phyloP scores from a whole-genome alignment of 1,140 invertebrate genomes.

The Drosophila ambigua region DNA sequence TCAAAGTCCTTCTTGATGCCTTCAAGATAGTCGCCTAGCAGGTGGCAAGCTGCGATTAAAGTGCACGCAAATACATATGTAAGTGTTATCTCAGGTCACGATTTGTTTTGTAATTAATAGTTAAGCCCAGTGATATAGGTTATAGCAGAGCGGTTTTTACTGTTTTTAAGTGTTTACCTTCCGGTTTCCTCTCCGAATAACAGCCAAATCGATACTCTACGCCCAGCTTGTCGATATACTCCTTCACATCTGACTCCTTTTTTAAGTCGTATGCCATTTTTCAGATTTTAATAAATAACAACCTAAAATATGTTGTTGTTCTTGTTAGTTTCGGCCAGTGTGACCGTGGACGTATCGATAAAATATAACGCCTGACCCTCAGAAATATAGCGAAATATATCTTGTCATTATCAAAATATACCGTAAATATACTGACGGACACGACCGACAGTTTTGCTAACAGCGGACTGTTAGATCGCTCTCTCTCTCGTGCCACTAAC shows the following conservation, averaged over 20 bases:
- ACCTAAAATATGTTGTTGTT: no score
- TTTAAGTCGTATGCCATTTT: conserved; percentile 90
- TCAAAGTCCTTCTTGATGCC: conserved; percentile 91
- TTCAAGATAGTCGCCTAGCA: conserved; percentile 94
- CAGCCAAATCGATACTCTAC: conserved; percentile 96
- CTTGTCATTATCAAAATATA: no score
- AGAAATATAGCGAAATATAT: no score
- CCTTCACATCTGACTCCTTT: conserved; percentile 92
- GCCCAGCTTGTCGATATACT: conserved; percentile 94
- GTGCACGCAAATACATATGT: not conserved
- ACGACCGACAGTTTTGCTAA: no score
- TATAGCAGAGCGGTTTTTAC: conserved; percentile 39
- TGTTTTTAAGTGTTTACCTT: conserved; percentile 86
- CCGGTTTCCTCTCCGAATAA: conserved; percentile 91
- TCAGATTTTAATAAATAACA: no score
- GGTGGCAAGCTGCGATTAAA: conserved; percentile 90
- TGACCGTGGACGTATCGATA: no score
- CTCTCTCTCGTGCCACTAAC: no score
- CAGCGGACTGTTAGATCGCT: no score
- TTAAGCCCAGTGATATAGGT: conserved; percentile 40
- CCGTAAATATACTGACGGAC: no score
- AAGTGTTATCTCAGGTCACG: conserved; percentile 7
- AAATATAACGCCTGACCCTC: no score
- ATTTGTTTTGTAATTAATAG: conserved; percentile 53
- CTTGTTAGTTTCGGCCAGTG: no score